Evolutionary conservation across 2,888 invertebrate species (phyloP).

Genomic region (Boloria euphrosyne): DNA sequence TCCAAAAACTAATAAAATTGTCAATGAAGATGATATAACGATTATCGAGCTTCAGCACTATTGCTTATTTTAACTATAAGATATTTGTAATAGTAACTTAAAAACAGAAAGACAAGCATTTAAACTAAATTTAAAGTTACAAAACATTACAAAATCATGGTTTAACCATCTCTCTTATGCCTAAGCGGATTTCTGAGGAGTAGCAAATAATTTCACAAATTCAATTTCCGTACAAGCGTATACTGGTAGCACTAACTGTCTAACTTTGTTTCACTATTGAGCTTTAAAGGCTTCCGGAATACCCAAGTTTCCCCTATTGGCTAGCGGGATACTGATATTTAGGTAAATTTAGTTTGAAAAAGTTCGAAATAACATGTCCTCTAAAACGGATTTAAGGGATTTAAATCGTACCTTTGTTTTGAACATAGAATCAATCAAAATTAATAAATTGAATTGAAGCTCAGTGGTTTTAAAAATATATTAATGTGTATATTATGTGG

Average conservation of each 20-base stretch:
- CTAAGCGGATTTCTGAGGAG: slow-evolving; percentile 32
- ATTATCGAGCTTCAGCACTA: no score
- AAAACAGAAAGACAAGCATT: neutral
- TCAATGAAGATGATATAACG: no score
- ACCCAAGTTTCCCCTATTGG: slow-evolving; percentile 35
- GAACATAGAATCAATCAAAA: no score
- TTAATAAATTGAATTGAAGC: no score
- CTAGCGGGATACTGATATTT: slow-evolving; percentile 29
- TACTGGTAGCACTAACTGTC: slow-evolving; percentile 52
- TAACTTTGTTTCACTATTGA: slow-evolving; percentile 50
- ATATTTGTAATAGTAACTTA: neutral
- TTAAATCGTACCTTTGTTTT: no score
- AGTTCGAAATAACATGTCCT: neutral
- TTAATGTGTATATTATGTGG: no score
- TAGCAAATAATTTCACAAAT: slow-evolving; percentile 42
- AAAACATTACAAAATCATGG: no score
- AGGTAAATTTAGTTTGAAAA: slow-evolving; percentile 12
- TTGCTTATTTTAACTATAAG: no score
- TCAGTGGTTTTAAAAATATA: no score
- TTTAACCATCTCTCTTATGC: slow-evolving; percentile 18
- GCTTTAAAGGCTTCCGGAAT: slow-evolving; percentile 42
- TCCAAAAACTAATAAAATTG: no score
- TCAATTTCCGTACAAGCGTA: slow-evolving; percentile 61
- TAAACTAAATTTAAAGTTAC: neutral
- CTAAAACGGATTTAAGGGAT: no score